phyloP scores from a whole-genome alignment of 2,888 invertebrate genomes.

The Dasysyrphus tricinctus region DNA sequence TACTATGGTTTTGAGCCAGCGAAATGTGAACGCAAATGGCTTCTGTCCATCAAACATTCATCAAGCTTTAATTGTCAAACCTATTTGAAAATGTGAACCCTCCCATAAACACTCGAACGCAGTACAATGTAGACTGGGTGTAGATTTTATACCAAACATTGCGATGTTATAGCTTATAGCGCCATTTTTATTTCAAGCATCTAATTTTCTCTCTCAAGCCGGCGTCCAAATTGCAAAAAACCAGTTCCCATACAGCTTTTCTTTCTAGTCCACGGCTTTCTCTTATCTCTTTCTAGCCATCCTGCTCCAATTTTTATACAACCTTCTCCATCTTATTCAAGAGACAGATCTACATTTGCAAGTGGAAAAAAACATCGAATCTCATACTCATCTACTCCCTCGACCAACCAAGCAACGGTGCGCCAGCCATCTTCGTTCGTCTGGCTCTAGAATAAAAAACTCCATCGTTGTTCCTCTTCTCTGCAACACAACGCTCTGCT shows the following conservation, averaged over 20 bases:
- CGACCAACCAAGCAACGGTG: conserved; percentile 26
- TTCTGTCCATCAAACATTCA: too few relatives aligned
- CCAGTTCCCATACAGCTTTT: not conserved
- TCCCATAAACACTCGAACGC: too few relatives aligned
- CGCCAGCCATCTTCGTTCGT: conserved; percentile 39
- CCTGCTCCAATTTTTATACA: not conserved
- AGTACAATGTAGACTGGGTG: not conserved
- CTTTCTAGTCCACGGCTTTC: not conserved
- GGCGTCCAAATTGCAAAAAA: conserved; percentile 60
- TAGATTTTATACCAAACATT: conserved; percentile 11
- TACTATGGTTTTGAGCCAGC: too few relatives aligned
- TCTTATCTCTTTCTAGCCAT: not conserved
- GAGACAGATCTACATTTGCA: conserved; percentile 26
- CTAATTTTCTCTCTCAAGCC: conserved; percentile 51
- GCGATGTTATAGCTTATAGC: conserved; percentile 65
- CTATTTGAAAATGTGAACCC: too few relatives aligned
- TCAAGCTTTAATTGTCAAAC: too few relatives aligned
- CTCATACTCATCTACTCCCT: conserved; percentile 45
- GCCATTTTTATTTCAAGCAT: conserved; percentile 44
- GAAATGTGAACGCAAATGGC: too few relatives aligned
- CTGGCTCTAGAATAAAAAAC: conserved; percentile 64
- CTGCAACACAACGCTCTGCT: conserved; percentile 61
- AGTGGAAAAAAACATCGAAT: conserved; percentile 64
- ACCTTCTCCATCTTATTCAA: not conserved
- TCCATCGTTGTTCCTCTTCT: conserved; percentile 72